Evolutionary conservation across 2,113 vertebrate species (phyloP), one percentile per base, ranked within the genome.

Genomic region (Donacobius atricapilla): DNA sequence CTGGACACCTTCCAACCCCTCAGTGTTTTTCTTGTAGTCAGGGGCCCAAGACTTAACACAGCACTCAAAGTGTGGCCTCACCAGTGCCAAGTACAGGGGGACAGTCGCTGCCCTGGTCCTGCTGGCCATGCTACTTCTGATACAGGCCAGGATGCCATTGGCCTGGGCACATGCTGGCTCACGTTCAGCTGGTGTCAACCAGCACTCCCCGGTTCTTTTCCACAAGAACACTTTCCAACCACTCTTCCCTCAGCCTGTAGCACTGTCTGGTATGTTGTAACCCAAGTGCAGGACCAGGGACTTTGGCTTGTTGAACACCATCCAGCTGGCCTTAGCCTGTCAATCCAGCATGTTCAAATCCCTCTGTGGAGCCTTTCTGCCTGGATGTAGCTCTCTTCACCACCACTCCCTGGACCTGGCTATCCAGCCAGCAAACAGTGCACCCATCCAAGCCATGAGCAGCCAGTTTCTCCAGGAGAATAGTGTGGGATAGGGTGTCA

Each of bases 281-380:
- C 13, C 20, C 42, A 40, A 30, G 42, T 48, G 44, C 12, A 40
- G 15, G 35, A 40, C n/a, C 10, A 2, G 30, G 20, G 24, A 30
- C 42, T 48, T 65, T 9, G 42, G 19, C 35, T 48, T 48, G 35
- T 85, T 47, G 30, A 40, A 20, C 8, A 22, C 31, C 15, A 20
- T 64, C 30, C 28, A 65, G 24, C 2, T n/a, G 42, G 24, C 30
- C 35, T 56, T 40, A 9, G n/a, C 50, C 20, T 1, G 0, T 48
- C 19, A n/a, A 16, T 57, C 30, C 60, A 47, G 35, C 40, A 19
- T 24, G 30, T 40, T n/a, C 20, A n/a, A 42, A 57, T 75, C 50
- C 15, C 30, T n/a, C 60, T 66, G 70, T 3, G 20, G 51, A 57
- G 30, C 30, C 42, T n/a, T 57, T 15, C 60, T 65, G 20, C 50